Base-by-base conservation (phyloP, 1,140 invertebrate species). In the Drosophila sechellia region DNA sequence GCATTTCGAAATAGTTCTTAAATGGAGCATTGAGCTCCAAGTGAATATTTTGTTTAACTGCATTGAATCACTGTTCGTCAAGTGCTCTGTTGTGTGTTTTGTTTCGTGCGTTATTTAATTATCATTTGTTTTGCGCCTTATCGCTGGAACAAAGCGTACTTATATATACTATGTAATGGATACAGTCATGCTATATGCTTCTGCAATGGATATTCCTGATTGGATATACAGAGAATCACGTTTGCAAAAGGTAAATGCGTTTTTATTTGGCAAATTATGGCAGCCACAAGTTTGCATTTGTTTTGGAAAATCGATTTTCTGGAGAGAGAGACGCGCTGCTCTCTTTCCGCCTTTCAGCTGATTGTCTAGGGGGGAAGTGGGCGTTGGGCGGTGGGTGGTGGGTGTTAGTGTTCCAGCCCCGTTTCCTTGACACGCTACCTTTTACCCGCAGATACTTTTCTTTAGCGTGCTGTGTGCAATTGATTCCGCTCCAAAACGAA, bases 1-100 rank as follows among this genome's bases (percentile, higher is more conserved):
- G 81, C 81, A 87, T 77, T 86, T 85, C 48, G 46, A 74, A 69
- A 75, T 57, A 73, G 63, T 52, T 81, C 48, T 56, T 48, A 69
- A 75, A 40, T 55, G 54, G 54, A 63, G 48, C 65, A 77, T 77
- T 52, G 15, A 52, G 15, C 34, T 52, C 25, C 40, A 52, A 68
- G 58, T 81, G 61, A 55, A 46, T 77, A 59, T 61, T 57, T 20
- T 56, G 40, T 69, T 74, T 54, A 58, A 61, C 60, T 65, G 15
- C 42, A 25, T 53, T 68, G 25, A 61, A 25, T 53, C 48, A 27
- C 31, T 58, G 27, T n/a, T 48, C n/a, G n/a, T 35, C 50, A 59
- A 79, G 48, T 68, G 40, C 39, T 35, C 15, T n/a, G 22, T 20
- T 31, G 20, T 39, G 25, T 53, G 59, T 60, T 49, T 53, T 56